phyloP scores from a whole-genome alignment of 2,113 vertebrate genomes.

The Indri indri region DNA sequence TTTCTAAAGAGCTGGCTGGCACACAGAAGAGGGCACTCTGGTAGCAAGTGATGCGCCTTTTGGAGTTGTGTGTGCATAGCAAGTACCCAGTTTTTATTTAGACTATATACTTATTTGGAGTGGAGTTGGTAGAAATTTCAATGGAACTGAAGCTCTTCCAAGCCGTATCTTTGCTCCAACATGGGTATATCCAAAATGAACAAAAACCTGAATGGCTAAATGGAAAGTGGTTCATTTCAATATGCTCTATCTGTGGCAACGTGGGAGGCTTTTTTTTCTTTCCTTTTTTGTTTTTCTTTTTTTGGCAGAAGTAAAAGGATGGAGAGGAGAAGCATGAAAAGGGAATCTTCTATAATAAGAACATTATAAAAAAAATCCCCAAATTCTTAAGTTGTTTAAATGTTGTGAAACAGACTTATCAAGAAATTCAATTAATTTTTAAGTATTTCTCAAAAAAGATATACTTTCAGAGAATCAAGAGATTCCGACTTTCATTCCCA shows the following conservation, averaged over 20 bases:
- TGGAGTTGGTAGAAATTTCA: not conserved
- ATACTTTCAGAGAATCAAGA: slow-evolving; percentile 61
- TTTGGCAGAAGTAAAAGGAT: slow-evolving; percentile 13
- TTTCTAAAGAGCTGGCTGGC: not conserved
- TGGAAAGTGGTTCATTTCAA: not conserved
- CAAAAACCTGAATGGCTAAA: not conserved
- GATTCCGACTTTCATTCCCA: slow-evolving; percentile 43
- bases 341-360: slow-evolving; percentile 51
- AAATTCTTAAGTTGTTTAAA: slow-evolving; percentile 73
- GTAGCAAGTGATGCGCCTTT: not conserved
- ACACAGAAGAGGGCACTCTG: not conserved
- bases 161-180: not conserved
- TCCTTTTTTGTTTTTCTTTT: not conserved
- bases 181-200: not conserved
- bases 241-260: not conserved
- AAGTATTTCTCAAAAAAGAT: slow-evolving; percentile 71
- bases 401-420: slow-evolving; percentile 71
- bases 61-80: not conserved
- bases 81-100: not conserved
- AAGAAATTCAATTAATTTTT: slow-evolving; percentile 63
- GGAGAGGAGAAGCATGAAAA: not conserved
- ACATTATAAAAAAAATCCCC: slow-evolving; percentile 69
- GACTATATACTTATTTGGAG: not conserved
- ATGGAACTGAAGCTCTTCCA: not conserved
- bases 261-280: not conserved